Evolutionary conservation across 1,140 invertebrate species (phyloP).

Genomic region (Latrodectus geometricus): DNA sequence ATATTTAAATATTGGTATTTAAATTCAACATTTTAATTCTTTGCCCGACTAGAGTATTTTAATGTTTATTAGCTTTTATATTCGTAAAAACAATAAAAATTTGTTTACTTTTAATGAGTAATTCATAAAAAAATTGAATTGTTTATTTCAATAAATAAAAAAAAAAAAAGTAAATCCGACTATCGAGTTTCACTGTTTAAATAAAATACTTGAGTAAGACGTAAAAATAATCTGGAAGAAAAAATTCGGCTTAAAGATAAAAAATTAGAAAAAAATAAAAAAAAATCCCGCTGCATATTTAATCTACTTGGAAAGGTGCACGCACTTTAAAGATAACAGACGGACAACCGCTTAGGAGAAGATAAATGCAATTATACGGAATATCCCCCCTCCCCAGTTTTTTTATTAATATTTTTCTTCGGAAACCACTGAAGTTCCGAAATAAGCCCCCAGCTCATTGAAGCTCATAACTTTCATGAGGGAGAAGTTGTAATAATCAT

Average conservation of each 20-base stretch:
- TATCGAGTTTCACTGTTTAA: too few relatives aligned
- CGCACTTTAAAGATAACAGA: slow-evolving; percentile 11
- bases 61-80: too few relatives aligned
- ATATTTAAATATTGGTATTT: too few relatives aligned
- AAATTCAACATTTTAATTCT: too few relatives aligned
- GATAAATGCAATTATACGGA: slow-evolving; percentile 39
- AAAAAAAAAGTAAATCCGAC: too few relatives aligned
- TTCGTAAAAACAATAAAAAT: too few relatives aligned
- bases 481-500: slow-evolving; percentile 46
- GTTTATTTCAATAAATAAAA: too few relatives aligned
- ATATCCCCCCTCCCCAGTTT: background rate
- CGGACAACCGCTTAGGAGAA: slow-evolving; percentile 40
- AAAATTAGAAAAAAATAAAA: background rate
- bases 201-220: too few relatives aligned
- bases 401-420: background rate
- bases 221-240: background rate
- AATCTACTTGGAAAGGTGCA: slow-evolving; percentile 30
- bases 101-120: too few relatives aligned
- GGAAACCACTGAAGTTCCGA: background rate
- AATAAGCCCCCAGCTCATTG: slow-evolving; percentile 5
- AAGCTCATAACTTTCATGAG: slow-evolving; percentile 56
- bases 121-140: too few relatives aligned
- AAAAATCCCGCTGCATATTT: slow-evolving; percentile 3
- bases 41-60: too few relatives aligned
- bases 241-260: background rate